phyloP scores from a whole-genome alignment of 2,113 vertebrate genomes.

The Mormyrus iriodes region DNA sequence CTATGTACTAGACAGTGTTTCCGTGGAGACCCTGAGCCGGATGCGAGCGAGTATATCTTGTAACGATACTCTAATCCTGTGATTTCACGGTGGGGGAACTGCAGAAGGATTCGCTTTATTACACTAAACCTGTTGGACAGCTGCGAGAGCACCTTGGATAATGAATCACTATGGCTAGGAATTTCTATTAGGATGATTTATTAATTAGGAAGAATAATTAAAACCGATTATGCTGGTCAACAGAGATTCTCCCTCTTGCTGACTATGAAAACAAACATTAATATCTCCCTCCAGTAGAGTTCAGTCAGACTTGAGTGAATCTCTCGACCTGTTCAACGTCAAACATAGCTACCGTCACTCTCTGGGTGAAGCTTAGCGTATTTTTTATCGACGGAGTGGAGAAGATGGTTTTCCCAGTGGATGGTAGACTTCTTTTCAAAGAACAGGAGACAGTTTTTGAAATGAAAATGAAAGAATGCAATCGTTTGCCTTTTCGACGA shows the following conservation, averaged over 20 bases:
- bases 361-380: not conserved
- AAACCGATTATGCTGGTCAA: not conserved
- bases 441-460: not conserved
- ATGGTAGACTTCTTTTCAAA: not conserved
- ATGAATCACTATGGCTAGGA: not conserved
- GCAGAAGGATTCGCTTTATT: not conserved
- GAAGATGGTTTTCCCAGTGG: not conserved
- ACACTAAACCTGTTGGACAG: not conserved
- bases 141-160: not conserved
- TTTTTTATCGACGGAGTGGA: not conserved
- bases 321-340: not conserved
- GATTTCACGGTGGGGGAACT: not conserved
- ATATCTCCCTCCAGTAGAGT: not conserved
- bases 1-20: not conserved
- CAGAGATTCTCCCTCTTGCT: not conserved
- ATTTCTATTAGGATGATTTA: not conserved
- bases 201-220: not conserved
- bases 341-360: not conserved
- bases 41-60: not conserved
- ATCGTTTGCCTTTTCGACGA: not conserved
- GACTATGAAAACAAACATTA: conserved; percentile 1
- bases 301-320: not conserved
- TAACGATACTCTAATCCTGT: not conserved
- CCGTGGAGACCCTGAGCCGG: not conserved
- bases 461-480: not conserved